Conservation (phyloP, 2,113 vertebrate species). For the Genyomyrus donnyi region DNA sequence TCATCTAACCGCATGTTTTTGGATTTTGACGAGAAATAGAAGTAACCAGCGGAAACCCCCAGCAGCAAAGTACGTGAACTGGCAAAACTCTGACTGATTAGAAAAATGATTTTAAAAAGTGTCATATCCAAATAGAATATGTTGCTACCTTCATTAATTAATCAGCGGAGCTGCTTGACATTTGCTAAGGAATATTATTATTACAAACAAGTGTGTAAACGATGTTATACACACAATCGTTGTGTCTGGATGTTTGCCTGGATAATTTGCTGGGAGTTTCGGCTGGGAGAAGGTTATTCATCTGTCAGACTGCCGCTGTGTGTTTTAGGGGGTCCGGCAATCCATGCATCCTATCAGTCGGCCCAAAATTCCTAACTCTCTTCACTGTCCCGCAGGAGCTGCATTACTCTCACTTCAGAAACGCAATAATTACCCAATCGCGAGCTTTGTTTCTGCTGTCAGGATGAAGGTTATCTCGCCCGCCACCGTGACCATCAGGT, state of each 20-base stretch:
- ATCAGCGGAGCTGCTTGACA: background rate
- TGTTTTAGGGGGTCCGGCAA: conserved; percentile 34
- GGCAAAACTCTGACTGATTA: background rate
- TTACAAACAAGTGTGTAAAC: background rate
- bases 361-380: conserved; percentile 51
- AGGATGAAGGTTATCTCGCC: conserved; percentile 95
- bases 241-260: background rate
- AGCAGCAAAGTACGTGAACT: background rate
- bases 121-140: background rate
- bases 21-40: background rate
- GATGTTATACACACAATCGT: background rate
- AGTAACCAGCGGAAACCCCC: background rate
- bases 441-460: conserved; percentile 83
- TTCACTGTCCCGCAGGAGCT: conserved; percentile 4
- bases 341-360: conserved; percentile 55
- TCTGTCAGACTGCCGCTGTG: background rate
- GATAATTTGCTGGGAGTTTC: background rate
- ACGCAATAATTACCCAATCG: conserved; percentile 42
- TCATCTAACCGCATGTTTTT: background rate
- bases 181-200: background rate
- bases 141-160: background rate
- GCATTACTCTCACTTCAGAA: conserved; percentile 38
- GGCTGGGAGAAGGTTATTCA: background rate
- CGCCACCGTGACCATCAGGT: conserved; percentile 82
- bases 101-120: background rate